Base-by-base conservation (phyloP, 2,113 vertebrate species). In the Callopanchax toddi region DNA sequence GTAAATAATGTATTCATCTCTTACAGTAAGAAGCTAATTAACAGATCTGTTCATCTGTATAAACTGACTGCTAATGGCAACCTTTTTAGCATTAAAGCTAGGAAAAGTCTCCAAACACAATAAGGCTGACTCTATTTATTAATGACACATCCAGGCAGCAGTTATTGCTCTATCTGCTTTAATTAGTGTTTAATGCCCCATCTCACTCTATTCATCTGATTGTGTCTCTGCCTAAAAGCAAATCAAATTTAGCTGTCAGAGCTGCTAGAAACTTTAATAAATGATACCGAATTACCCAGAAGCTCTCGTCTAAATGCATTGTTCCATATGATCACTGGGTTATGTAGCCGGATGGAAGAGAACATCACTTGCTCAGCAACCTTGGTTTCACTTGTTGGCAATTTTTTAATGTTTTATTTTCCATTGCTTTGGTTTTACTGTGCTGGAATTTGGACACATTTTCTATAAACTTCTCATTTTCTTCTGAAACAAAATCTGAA, bases 141-240 rank as follows among this genome's bases (percentile, higher is more conserved):
- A 66, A 73, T 63, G 25, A 63, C 46, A 60, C 46, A 71, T 45
- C 64, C 4, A 11, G 37, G 49, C 42, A 34, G 18, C 16, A 60
- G 1, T 54, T 62, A 54, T 57, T 43, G 26, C 61, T 71, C 44
- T 16, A 23, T 67, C 53, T 50, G 60, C 67, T 64, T 37, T 70
- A 67, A 76, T 81, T 36, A 71, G 76, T 48, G 50, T 54, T 74
- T 67, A 74, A 70, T 26, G 42, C 20, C 20, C 40, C 23, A 52
- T 39, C 52, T 66, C 11, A 12, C 48, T 7, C 46, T 23, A 45
- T 74, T 59, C 57, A 57, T 68, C 53, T 67, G 25, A 70, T 39
- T 11, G 17, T 34, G 16, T 13, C 40, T 23, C 15, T 20, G 18
- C 54, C n/a, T 40, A 13, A n/a, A 32, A 75, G 21, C 29, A 16